phyloP scores from a whole-genome alignment of 1,140 invertebrate genomes.

The Solen grandis region DNA sequence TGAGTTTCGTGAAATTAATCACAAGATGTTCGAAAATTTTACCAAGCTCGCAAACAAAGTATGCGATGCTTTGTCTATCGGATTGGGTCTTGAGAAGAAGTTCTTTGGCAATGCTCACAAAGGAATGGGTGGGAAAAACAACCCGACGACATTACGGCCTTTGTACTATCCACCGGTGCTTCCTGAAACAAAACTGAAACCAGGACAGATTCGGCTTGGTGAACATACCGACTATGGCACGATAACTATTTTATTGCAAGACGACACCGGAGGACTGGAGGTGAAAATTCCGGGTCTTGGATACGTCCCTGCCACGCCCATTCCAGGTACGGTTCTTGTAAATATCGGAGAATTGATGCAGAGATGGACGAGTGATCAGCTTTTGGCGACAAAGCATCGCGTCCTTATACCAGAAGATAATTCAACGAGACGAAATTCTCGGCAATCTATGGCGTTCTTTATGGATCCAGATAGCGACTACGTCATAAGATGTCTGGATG shows the following conservation, averaged over 20 bases:
- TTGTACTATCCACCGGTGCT: neutral
- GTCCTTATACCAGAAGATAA: conserved; percentile 86
- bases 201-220: conserved; percentile 84
- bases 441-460: conserved; percentile 89
- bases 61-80: neutral
- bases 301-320: conserved; percentile 41
- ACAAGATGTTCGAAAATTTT: neutral
- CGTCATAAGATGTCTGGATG: conserved; percentile 83
- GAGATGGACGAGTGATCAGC: conserved; percentile 53
- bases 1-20: neutral
- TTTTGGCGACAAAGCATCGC: conserved; percentile 83
- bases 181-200: conserved; percentile 56
- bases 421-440: conserved; percentile 83
- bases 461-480: conserved; percentile 87
- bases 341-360: conserved; percentile 56
- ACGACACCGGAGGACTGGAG: conserved; percentile 80
- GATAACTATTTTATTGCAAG: conserved; percentile 88
- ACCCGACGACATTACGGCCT: neutral
- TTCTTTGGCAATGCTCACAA: neutral
- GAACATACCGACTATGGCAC: conserved; percentile 88
- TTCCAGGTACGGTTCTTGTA: conserved; percentile 27
- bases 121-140: neutral
- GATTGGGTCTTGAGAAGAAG: neutral
- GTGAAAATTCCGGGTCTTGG: neutral
- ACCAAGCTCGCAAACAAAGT: neutral